Evolutionary conservation across 1,140 invertebrate species (phyloP).

Genomic region (Hydropsyche tenuis): DNA sequence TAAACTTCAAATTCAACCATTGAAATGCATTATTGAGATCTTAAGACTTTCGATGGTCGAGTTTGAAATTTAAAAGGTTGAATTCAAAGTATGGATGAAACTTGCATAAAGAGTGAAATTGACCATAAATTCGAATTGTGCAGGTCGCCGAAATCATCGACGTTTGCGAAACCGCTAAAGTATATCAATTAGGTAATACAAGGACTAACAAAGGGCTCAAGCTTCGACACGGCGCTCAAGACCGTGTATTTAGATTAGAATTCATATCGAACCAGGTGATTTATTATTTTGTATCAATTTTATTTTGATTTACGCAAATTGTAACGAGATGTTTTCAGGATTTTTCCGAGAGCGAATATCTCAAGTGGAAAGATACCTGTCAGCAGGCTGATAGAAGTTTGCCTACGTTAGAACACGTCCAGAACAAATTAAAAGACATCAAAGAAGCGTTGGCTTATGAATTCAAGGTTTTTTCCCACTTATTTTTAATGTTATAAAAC

Average conservation of each 20-base stretch:
- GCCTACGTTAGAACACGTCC: slow-evolving; percentile 84
- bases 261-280: slow-evolving; percentile 92
- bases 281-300: neutral
- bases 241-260: slow-evolving; percentile 92
- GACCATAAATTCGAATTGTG: slow-evolving; percentile 50
- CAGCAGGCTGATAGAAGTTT: slow-evolving; percentile 75
- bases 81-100: too few relatives aligned
- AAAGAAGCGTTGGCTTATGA: slow-evolving; percentile 88
- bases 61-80: too few relatives aligned
- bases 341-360: slow-evolving; percentile 92
- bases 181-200: slow-evolving; percentile 90
- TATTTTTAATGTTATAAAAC: neutral
- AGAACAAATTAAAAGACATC: slow-evolving; percentile 88
- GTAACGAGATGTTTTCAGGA: slow-evolving; percentile 61
- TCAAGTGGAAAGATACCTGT: slow-evolving; percentile 91
- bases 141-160: slow-evolving; percentile 89
- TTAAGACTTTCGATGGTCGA: too few relatives aligned
- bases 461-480: slow-evolving; percentile 72
- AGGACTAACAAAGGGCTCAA: slow-evolving; percentile 90
- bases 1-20: too few relatives aligned
- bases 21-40: too few relatives aligned
- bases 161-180: slow-evolving; percentile 92
- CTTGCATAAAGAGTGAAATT: too few relatives aligned
- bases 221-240: slow-evolving; percentile 84
- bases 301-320: neutral